Percentiles rank a stretch among this genome's conserved stretches.
phyloP scores from a whole-genome alignment of 2,113 vertebrate species.

The Ctenomys sociabilis region DNA sequence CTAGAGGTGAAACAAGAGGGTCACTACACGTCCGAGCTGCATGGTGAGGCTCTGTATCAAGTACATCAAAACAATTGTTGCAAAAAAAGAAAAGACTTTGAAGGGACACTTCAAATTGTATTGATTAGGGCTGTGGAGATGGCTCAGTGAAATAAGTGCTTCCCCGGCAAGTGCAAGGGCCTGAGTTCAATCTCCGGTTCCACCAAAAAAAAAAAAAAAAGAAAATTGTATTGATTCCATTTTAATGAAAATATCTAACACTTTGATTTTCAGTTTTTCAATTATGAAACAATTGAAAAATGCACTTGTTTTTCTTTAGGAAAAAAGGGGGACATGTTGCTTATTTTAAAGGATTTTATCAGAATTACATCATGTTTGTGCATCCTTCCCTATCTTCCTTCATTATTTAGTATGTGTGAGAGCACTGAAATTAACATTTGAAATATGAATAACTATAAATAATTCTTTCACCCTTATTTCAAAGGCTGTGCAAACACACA shows the following conservation, averaged over 20 bases:
- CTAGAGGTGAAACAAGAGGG: too few species aligned
- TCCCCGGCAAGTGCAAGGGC: too few species aligned
- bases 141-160: too few species aligned
- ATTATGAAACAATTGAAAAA: not conserved
- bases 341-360: not conserved
- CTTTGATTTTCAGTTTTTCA: not conserved
- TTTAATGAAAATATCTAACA: not conserved
- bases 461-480: not conserved
- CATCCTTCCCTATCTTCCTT: not conserved
- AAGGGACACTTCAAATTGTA: not conserved
- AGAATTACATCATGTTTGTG: not conserved
- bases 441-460: not conserved
- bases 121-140: too few species aligned
- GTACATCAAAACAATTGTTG: not conserved
- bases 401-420: not conserved
- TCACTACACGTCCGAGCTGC: too few species aligned
- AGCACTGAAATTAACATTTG: not conserved
- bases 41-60: too few species aligned
- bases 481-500: not conserved
- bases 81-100: not conserved
- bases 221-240: not conserved
- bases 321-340: not conserved
- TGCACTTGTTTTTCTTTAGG: not conserved
- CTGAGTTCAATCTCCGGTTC: too few species aligned
- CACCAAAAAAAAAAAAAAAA: not conserved